These are phyloP conservation scores for Enteromius argenteus DNA, from an alignment of 2,797 vertebrate species.

Conservation along the genomic window DNA sequence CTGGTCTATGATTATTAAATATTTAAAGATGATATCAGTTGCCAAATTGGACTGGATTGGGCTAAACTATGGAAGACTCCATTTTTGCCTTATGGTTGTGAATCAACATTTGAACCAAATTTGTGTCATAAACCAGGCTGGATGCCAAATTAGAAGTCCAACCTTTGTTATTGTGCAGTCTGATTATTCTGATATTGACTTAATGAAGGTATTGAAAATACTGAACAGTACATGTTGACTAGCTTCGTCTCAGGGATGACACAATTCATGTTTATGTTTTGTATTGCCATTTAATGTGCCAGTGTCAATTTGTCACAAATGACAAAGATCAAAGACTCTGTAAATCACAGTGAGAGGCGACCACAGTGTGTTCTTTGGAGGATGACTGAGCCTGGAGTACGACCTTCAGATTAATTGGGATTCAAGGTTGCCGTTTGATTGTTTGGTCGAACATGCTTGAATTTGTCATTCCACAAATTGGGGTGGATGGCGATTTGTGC, in stretches of 20 bases:
- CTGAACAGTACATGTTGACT: conserved; percentile 73
- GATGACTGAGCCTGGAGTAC: background rate
- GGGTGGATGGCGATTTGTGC: background rate
- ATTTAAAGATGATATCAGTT: conserved; percentile 15
- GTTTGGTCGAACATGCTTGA: conserved; percentile 32
- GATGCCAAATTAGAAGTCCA: conserved; percentile 73
- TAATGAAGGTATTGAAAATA: conserved; percentile 80
- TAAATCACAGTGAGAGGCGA: conserved; percentile 47
- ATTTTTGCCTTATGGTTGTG: conserved; percentile 11
- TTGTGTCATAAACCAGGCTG: conserved; percentile 54
- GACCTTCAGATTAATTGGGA: conserved; percentile 39
- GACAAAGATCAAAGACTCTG: conserved; percentile 66
- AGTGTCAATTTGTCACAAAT: conserved; percentile 61
- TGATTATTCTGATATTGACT: conserved; percentile 72
- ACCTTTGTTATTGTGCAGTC: background rate
- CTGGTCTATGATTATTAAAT: conserved; percentile 65
- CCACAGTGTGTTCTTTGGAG: background rate
- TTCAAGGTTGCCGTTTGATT: conserved; percentile 13
- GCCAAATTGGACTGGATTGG: background rate
- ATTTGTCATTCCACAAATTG: conserved; percentile 22
- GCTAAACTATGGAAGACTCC: background rate
- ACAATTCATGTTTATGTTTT: conserved; percentile 65
- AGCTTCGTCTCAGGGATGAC: conserved; percentile 70
- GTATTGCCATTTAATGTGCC: conserved; percentile 77
- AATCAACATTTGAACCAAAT: background rate